Base-by-base conservation (phyloP, 1,140 invertebrate genomes). In the Pantala flavescens region DNA sequence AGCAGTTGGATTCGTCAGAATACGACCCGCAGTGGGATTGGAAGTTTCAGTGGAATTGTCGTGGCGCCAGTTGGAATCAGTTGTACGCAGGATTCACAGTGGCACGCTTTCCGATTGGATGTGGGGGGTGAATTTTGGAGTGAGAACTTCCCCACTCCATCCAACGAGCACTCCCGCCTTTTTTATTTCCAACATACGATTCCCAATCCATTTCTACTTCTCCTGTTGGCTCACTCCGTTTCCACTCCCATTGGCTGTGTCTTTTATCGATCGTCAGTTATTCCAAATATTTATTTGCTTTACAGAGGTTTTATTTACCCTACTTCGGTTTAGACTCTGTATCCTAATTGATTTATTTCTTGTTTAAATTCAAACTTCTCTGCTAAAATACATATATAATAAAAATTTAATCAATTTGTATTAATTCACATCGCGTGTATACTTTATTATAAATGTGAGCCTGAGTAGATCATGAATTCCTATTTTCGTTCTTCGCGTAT, bases 171-270 rank as follows among this genome's bases (percentile, higher is more conserved):
- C 49, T 63, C 3, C 49, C 49, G 49, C 16, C 28, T 63, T 63
- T 63, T 63, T 63, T 63, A 63, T 63, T 63, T 21, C 49, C 49
- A 36, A 16, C 49, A 19, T 63, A 63, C 49, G 49, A 63, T 63
- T 63, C 49, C 49, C 16, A 63, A 1, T 63, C 49, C 3, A 12
- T 63, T 63, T 63, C 49, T 63, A 63, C 49, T 3, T 63, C 49
- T 63, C 49, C 12, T 63, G 49, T 63, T 63, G 49, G 49, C 49
- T 63, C 49, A 7, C 49, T 21, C 49, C 49, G 5, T 63, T 12
- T 63, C 49, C 49, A 63, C 49, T 21, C 49, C 49, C 49, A 63
- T 63, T 63, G 49, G 49, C 49, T 63, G 49, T 63, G 49, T 63
- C 49, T 63, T 16, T 49, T 9, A 11, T 49, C 43, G 10, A 9